Evolutionary conservation across 2,797 vertebrate genomes (phyloP), one percentile per base, ranked within the genome.

Genomic region (Masticophis lateralis): DNA sequence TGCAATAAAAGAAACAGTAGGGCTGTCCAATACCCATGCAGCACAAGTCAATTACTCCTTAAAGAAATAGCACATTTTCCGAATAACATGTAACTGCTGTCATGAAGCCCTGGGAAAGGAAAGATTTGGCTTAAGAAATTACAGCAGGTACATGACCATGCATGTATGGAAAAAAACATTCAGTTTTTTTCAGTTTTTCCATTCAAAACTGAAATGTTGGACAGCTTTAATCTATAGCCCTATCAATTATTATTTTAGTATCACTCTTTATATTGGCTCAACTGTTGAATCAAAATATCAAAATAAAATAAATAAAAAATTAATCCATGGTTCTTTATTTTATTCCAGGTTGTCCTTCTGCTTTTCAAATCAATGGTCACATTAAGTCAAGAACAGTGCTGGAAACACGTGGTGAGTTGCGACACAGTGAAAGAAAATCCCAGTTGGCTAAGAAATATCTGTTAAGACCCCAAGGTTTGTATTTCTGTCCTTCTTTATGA

Each of bases 391-490:
- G 90, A 92, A 96, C 97, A 0, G 97, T 95, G 2, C 94, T 96
- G 94, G 97, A 98, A 97, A 97, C 87, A 95, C 96, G 97, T 96
- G 98, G 97, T 91, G 96, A 94, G 0, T 94, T 96, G 92, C 94
- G 94, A 90, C 96, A 97, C 93, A 53, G 97, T 94, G 96, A 98
- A 97, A 98, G 97, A 94, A 98, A 97, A 93, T 90, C 97, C 96
- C 92, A 97, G 37, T 96, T 97, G 86, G 94, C 97, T 96, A 97
- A 97, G 96, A 97, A 97, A 69, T 96, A 97, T 90, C 95, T 98
- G 94, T 98, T 98, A 98, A 99, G 98, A 97, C 98, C 98, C 96
- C 98, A 98, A 98, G 98, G 98, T 98, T 98, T 97, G 95, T 94
- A 79, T 92, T 94, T 74, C 27, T 12, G 86, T 61, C 88, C 90